Percentiles rank a stretch among this genome's conserved stretches.
Conservation (phyloP, 2,888 invertebrate genomes). For the Bombylius major region DNA sequence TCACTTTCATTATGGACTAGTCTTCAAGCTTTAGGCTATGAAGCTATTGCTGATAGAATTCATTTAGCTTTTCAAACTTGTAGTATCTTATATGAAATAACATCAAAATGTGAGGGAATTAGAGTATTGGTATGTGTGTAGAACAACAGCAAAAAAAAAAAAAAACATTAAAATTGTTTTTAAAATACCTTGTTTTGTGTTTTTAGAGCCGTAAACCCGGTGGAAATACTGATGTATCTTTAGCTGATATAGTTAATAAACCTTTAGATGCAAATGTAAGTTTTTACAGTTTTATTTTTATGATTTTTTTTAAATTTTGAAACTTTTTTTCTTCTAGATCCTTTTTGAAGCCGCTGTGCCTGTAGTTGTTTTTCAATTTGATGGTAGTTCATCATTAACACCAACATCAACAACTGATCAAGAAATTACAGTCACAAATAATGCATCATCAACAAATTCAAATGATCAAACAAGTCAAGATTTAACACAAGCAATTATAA, state of each 20-base stretch:
- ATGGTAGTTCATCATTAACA: conserved; percentile 24
- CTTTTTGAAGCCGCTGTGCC: conserved; percentile 66
- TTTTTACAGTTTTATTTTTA: background rate
- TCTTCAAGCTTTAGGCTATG: conserved; percentile 58
- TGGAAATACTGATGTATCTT: conserved; percentile 52
- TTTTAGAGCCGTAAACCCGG: conserved; percentile 64
- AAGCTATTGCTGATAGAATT: conserved; percentile 57
- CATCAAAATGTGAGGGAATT: conserved; percentile 49
- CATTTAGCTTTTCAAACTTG: conserved; percentile 61
- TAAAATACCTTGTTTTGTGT: background rate
- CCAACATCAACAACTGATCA: conserved; percentile 15
- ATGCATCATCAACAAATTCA: conserved; percentile 20
- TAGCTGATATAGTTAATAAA: conserved; percentile 48
- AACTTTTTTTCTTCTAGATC: conserved; percentile 26
- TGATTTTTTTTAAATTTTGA: background rate
- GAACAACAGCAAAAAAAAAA: no score
- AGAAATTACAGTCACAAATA: conserved; percentile 11
- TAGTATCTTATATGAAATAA: conserved; percentile 41
- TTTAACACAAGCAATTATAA: conserved; percentile 17
- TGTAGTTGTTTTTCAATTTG: conserved; percentile 81
- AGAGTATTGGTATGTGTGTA: conserved; percentile 51
- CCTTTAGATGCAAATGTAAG: conserved; percentile 48
- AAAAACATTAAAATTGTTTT: no score
- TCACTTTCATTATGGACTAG: conserved; percentile 78
- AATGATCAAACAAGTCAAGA: conserved; percentile 19